Evolutionary conservation across 2,797 vertebrate species (phyloP).

Genomic region (Amblyopsis hoosieri): DNA sequence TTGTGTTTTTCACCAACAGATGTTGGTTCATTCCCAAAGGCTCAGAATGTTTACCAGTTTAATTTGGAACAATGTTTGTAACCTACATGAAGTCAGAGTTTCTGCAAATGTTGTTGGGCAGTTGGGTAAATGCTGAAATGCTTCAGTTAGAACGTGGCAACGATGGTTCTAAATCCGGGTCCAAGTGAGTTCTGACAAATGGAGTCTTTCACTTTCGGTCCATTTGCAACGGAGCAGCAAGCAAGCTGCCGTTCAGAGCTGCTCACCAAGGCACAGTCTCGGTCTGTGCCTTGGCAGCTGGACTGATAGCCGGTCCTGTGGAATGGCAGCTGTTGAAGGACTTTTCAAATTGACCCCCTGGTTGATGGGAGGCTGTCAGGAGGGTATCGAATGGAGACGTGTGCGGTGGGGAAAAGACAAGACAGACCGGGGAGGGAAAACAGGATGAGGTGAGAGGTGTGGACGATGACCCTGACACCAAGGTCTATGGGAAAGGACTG

Average conservation of each 20-base stretch:
- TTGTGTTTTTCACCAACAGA: no score
- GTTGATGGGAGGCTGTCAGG: neutral
- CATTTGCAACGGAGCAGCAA: slow-evolving; percentile 47
- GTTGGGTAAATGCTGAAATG: slow-evolving; percentile 28
- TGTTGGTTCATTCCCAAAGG: no score
- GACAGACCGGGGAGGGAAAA: neutral
- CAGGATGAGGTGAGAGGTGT: neutral
- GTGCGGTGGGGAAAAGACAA: neutral
- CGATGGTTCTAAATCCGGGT: slow-evolving; percentile 18
- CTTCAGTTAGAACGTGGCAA: slow-evolving; percentile 33
- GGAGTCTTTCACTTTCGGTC: slow-evolving; percentile 70
- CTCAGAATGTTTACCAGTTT: no score
- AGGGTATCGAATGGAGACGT: slow-evolving; percentile 1
- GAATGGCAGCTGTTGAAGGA: slow-evolving; percentile 78
- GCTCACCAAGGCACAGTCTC: slow-evolving; percentile 58
- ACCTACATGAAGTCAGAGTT: neutral
- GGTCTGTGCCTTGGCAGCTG: slow-evolving; percentile 73
- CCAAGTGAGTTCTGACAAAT: slow-evolving; percentile 51
- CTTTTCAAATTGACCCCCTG: slow-evolving; percentile 21
- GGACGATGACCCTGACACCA: slow-evolving; percentile 53
- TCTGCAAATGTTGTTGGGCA: slow-evolving; percentile 15
- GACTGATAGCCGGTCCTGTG: slow-evolving; percentile 71
- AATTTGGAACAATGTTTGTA: no score
- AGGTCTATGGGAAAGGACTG: slow-evolving; percentile 28
- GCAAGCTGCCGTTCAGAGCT: slow-evolving; percentile 62